These are phyloP conservation scores for Sipha flava DNA, from an alignment of 1,140 invertebrate genomes.

Conservation along the genomic window DNA sequence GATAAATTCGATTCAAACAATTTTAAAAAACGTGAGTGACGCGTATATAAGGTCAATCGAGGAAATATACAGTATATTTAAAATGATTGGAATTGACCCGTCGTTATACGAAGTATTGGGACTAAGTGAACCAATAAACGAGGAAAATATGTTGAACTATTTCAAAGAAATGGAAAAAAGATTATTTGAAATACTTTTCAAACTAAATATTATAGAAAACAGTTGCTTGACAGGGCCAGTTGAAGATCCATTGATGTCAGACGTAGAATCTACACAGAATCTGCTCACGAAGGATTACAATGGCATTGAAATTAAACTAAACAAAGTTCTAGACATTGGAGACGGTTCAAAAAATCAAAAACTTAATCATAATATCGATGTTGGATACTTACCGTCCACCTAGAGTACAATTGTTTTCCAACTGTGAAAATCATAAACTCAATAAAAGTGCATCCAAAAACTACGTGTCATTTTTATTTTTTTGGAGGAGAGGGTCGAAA, in stretches of 20 bases:
- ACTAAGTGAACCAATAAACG: background rate
- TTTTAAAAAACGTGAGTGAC: background rate
- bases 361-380: background rate
- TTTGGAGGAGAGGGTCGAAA: no score
- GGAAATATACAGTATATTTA: background rate
- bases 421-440: no score
- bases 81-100: background rate
- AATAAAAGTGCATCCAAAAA: no score
- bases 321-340: background rate
- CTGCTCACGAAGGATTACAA: background rate
- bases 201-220: background rate
- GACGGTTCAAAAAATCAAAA: background rate
- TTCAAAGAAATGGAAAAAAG: background rate
- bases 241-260: background rate
- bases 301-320: background rate
- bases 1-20: background rate
- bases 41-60: background rate
- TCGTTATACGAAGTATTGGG: background rate
- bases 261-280: background rate
- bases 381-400: background rate
- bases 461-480: no score
- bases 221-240: background rate
- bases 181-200: background rate
- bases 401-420: no score
- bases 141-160: background rate